Evolutionary conservation across 2,797 vertebrate species (phyloP).

Genomic region (Phoeniculus purpureus): DNA sequence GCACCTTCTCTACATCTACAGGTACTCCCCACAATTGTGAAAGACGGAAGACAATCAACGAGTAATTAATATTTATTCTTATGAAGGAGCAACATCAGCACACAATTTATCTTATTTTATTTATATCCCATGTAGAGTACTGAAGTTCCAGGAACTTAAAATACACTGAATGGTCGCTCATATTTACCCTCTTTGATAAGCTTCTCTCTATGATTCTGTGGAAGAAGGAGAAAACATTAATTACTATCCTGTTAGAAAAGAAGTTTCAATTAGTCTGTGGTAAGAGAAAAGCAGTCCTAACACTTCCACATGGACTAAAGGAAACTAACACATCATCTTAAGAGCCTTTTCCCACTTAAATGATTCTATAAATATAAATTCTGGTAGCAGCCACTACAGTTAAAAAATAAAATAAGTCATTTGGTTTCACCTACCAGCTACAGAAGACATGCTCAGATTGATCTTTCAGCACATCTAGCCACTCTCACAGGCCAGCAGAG

Average conservation of each 20-base stretch:
- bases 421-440: background rate
- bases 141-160: constrained; percentile 70
- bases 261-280: background rate
- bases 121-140: background rate
- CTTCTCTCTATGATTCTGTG: constrained; percentile 86
- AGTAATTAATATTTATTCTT: constrained; percentile 65
- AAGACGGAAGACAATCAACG: constrained; percentile 18
- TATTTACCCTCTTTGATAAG: constrained; percentile 84
- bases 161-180: constrained; percentile 74
- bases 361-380: background rate
- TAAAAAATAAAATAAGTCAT: background rate
- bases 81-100: constrained; percentile 2
- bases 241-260: background rate
- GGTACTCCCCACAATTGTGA: background rate
- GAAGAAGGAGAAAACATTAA: constrained; percentile 44
- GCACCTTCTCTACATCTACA: background rate
- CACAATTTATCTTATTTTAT: background rate
- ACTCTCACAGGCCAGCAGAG: background rate
- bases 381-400: background rate
- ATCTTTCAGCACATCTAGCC: background rate
- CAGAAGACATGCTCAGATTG: background rate
- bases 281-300: background rate
- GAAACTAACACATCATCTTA: background rate
- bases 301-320: background rate
- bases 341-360: background rate